These are phyloP conservation scores for Oryzias woworae DNA, from an alignment of 2,113 vertebrate genomes.

Conservation along the genomic window DNA sequence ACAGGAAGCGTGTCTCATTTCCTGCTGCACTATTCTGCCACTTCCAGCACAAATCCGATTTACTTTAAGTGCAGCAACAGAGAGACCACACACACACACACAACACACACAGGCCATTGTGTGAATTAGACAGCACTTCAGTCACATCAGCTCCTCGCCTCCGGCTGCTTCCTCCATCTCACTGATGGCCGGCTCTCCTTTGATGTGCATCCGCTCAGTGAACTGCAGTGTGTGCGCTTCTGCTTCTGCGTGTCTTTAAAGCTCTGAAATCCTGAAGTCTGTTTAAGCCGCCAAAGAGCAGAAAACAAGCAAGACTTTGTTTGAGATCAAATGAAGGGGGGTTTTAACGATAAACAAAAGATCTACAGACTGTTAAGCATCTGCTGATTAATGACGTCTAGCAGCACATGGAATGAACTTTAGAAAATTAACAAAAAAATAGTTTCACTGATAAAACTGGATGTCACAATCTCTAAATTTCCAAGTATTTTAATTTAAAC, in stretches of 20 bases:
- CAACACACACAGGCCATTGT: constrained; percentile 31
- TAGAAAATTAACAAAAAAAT: too few relatives aligned
- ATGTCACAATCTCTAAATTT: too few relatives aligned
- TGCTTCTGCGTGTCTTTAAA: not conserved
- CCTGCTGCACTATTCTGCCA: constrained; percentile 50
- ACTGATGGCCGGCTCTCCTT: constrained; percentile 34
- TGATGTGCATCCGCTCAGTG: constrained; percentile 40
- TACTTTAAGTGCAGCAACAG: constrained; percentile 55
- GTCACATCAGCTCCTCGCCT: constrained; percentile 48
- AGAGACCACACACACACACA: constrained; percentile 27
- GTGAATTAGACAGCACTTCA: constrained; percentile 54
- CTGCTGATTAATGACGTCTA: not conserved
- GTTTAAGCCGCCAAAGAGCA: not conserved
- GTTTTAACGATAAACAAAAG: not conserved
- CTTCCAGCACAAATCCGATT: constrained; percentile 62
- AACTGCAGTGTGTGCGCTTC: constrained; percentile 1
- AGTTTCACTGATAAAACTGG: too few relatives aligned
- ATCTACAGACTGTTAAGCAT: not conserved
- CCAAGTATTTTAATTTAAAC: too few relatives aligned
- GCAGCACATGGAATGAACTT: not conserved
- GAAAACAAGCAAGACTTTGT: not conserved
- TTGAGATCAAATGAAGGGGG: not conserved
- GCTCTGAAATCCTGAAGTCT: not conserved
- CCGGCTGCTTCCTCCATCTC: constrained; percentile 51
- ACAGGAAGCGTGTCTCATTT: constrained; percentile 60